These are phyloP conservation scores for Spodoptera litura DNA, from an alignment of 1,140 invertebrate species.

Conservation along the genomic window DNA sequence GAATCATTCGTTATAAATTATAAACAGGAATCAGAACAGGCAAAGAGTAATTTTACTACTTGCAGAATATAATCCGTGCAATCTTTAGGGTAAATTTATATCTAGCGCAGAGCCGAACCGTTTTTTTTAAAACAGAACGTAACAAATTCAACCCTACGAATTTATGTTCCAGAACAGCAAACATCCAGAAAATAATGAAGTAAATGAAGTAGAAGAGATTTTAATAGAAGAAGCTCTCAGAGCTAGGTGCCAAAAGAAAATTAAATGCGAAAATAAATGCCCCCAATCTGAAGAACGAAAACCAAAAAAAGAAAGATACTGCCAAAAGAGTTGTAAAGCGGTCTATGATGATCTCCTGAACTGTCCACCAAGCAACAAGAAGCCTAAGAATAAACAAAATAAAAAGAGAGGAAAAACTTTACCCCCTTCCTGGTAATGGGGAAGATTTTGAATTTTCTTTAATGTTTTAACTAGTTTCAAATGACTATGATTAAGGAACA, in stretches of 20 bases:
- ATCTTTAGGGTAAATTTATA: no score
- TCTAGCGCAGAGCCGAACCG: no score
- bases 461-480: no score
- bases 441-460: no score
- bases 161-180: not conserved
- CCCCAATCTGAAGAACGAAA: not conserved
- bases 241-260: not conserved
- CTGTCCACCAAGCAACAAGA: not conserved
- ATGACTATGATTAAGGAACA: no score
- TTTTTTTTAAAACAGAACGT: no score
- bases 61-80: no score
- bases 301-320: not conserved
- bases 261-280: not conserved
- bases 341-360: not conserved
- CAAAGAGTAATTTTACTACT: no score
- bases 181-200: not conserved
- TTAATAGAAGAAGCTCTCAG: constrained; percentile 5
- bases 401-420: not conserved
- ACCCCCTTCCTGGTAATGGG: not conserved
- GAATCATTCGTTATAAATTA: no score
- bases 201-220: not conserved
- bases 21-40: no score
- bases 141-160: no score
- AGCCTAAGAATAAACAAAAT: not conserved
- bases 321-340: constrained; percentile 2